Base-by-base conservation (phyloP, 1,140 invertebrate species). In the Diabrotica virgifera region DNA sequence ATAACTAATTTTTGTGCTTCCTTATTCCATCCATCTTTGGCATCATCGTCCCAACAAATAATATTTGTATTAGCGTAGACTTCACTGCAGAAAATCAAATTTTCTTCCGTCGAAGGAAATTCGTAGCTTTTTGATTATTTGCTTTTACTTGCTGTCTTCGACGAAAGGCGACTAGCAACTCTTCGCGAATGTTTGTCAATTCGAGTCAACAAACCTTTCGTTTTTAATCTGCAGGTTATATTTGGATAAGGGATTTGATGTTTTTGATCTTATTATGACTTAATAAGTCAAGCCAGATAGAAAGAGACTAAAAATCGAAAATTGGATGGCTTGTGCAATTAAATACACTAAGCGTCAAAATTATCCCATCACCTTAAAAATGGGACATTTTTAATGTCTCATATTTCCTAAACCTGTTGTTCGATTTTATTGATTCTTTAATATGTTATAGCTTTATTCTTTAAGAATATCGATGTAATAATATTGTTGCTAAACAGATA, bases 1-100 rank as follows among this genome's bases (percentile, higher is more conserved):
- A 60, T 24, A 60, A 13, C 40, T 50, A 50, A 60, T 60, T 60
- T 60, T 60, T 60, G 59, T 14, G 59, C 35, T 60, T 51, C 59
- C 59, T 60, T 51, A 50, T 60, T 51, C 35, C 55, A 57, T 57
- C 55, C 24, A 57, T 57, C 55, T 36, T 36, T 57, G 40, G n/a
- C 40, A 46, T 57, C 55, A 51, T 60, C n/a, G 37, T 24, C 40
- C 24, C 40, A 55, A 24, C 12, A 36, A 57, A 36, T 57, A 57
- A 57, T 57, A 57, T 57, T 57, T 40, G 36, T 57, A 57, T 57
- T 57, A 57, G 55, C 24, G 55, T 46, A 57, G 36, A 57, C 55
- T n/a, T 57, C 55, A 36, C 35, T 57, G 35, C 35, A 57, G 55
- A 57, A 57, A 57, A 57, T 57, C 55, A 57, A 57, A 57, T 57